Evolutionary conservation across 2,113 vertebrate genomes (phyloP).

Genomic region (Perca flavescens): DNA sequence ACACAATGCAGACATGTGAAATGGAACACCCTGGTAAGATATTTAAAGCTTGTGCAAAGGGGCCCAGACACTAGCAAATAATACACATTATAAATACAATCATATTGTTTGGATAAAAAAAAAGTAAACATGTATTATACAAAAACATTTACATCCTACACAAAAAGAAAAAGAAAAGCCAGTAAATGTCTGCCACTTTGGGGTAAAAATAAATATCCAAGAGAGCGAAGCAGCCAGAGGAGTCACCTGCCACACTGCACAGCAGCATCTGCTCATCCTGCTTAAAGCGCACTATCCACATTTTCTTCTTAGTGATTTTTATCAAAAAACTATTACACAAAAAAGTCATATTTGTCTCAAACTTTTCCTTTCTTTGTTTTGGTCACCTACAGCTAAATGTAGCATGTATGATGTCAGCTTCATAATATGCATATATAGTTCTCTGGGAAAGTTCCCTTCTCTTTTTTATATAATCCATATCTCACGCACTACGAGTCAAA

Average conservation of each 20-base stretch:
- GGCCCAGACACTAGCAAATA: too few relatives aligned
- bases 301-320: background rate
- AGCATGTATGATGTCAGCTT: slow-evolving; percentile 31
- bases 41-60: too few relatives aligned
- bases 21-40: too few relatives aligned
- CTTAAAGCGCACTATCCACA: slow-evolving; percentile 40
- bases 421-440: slow-evolving; percentile 23
- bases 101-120: too few relatives aligned
- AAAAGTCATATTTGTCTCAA: background rate
- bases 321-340: slow-evolving; percentile 1
- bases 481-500: slow-evolving; percentile 61
- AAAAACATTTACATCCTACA: too few relatives aligned
- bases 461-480: slow-evolving; percentile 27
- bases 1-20: too few relatives aligned
- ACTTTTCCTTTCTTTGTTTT: background rate
- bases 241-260: slow-evolving; percentile 48
- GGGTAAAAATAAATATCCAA: slow-evolving; percentile 52
- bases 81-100: too few relatives aligned
- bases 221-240: slow-evolving; percentile 31
- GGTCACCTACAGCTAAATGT: slow-evolving; percentile 3
- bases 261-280: slow-evolving; percentile 60
- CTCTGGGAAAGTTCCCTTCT: slow-evolving; percentile 33
- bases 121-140: too few relatives aligned
- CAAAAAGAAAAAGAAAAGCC: background rate
- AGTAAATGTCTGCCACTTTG: slow-evolving; percentile 60